Evolutionary conservation across 2,888 invertebrate genomes (phyloP).

Genomic region (Tuberolachnus salignus): DNA sequence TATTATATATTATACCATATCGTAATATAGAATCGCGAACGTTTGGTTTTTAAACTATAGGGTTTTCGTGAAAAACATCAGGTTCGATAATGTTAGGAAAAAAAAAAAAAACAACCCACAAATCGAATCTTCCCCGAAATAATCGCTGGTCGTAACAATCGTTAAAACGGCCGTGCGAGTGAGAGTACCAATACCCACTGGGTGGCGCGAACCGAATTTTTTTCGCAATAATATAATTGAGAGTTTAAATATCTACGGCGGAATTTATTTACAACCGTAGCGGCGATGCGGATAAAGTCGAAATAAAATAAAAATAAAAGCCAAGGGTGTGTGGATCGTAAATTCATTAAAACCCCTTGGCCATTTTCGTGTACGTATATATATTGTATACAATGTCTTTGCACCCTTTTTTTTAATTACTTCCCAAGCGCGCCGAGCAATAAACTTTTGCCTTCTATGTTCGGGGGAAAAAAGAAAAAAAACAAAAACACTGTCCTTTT

Average conservation of each 20-base stretch:
- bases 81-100: too few relatives aligned
- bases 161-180: too few relatives aligned
- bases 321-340: conserved; percentile 33
- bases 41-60: too few relatives aligned
- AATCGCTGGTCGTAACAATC: too few relatives aligned
- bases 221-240: conserved; percentile 37
- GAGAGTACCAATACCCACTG: neutral
- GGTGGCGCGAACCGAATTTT: neutral
- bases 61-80: too few relatives aligned
- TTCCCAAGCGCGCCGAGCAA: conserved; percentile 45
- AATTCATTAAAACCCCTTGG: conserved; percentile 53
- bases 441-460: conserved; percentile 51
- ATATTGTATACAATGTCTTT: conserved; percentile 51
- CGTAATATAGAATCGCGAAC: too few relatives aligned
- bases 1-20: too few relatives aligned
- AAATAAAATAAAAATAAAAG: conserved; percentile 24
- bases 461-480: conserved; percentile 21
- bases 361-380: conserved; percentile 13
- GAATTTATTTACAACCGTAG: conserved; percentile 1
- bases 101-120: too few relatives aligned
- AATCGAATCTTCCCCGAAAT: too few relatives aligned
- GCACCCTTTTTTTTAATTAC: conserved; percentile 56
- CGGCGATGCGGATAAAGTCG: conserved; percentile 11
- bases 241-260: conserved; percentile 36
- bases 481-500: conserved; percentile 35